Base-by-base conservation (phyloP, 2,888 invertebrate genomes). In the Lagria hirta region DNA sequence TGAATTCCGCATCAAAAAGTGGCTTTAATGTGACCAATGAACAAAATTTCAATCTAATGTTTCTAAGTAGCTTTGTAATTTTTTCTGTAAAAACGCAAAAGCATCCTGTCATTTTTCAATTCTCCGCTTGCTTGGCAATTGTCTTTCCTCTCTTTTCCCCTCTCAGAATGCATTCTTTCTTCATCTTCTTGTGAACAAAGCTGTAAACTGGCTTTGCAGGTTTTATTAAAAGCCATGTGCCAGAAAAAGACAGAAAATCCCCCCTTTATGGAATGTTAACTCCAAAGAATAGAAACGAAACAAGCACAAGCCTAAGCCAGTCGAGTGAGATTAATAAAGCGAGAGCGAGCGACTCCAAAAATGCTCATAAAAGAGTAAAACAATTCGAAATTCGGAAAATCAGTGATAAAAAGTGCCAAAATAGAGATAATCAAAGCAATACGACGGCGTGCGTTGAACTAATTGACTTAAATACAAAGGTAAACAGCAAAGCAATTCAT, bases 151-250 rank as follows among this genome's bases (percentile, higher is more conserved):
- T 21, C n/a, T 21, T 10, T 21, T n/a, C 26, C 10, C 7, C 24
- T 7, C 24, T 8, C 24, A 4, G 6, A 24, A 13, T 14, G 42
- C 12, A 22, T 43, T 34, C 42, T 35, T 43, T 43, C 42, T 43
- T 35, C 42, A 21, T 30, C 40, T 40, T 32, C 40, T 40, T 32
- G 32, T 33, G 41, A 35, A 43, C 42, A 43, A 43, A 43, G 42
- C 34, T 11, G 16, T 26, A 24, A 40, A 8, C 12, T 26, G 41
- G 13, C 17, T 20, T 13, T n/a, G 8, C 3, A 14, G 27, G 2
- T 10, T 12, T 18, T 22, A n/a, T 11, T 16, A 3, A 3, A 7
- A 3, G 6, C 4, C 4, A 23, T 20, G 21, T 10, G 42, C 13
- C 17, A 22, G 42, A 43, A 7, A 35, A 35, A 17, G 42, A 43